Evolutionary conservation across 2,797 vertebrate genomes (phyloP), one percentile per base, ranked within the genome.

Genomic region (Sternotherus odoratus): DNA sequence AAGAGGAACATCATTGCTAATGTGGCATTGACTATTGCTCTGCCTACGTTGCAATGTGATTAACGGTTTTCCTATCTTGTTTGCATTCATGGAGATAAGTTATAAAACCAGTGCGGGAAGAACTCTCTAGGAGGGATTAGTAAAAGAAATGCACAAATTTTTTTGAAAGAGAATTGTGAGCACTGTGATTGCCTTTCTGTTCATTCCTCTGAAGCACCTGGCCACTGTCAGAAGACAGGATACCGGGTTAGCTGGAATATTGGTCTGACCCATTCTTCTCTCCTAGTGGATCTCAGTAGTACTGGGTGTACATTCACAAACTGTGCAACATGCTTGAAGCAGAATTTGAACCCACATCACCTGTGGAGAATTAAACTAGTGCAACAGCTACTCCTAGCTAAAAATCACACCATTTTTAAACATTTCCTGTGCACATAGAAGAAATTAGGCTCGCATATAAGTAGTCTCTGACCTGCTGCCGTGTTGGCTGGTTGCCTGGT

Each of bases 401-500:
- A 79, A 36, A 24, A 51, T 21, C 19, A 33, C 49, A 13, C 11
- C 1, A 1, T 23, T 75, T 75, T 15, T 17, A 48, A 48, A 30
- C 8, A 10, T 75, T 48, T n/a, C 21, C 33, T 80, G 48, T 54
- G 33, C 36, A 82, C 28, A 79, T 3, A 1, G 1, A 63, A 19
- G 36, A 43, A n/a, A 66, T 26, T 0, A 53, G 74, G 72, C 3
- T n/a, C 39, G 23, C 86, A 81, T 36, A 23, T 63, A 1, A 94
- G 82, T 48, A 80, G 79, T 5, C 8, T 83, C 98, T 98, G 95
- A 99, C 99, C 99, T 98, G 99, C 98, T 6, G 98, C 93, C 92
- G 97, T 97, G 82, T 93, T 97, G 87, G 98, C 98, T 49, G 99
- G 98, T 92, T 99, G 99, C 90, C 99, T 98, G 97, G 99, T 99